Base-by-base conservation (phyloP, 2,797 vertebrate species). In the Sardinella longiceps region DNA sequence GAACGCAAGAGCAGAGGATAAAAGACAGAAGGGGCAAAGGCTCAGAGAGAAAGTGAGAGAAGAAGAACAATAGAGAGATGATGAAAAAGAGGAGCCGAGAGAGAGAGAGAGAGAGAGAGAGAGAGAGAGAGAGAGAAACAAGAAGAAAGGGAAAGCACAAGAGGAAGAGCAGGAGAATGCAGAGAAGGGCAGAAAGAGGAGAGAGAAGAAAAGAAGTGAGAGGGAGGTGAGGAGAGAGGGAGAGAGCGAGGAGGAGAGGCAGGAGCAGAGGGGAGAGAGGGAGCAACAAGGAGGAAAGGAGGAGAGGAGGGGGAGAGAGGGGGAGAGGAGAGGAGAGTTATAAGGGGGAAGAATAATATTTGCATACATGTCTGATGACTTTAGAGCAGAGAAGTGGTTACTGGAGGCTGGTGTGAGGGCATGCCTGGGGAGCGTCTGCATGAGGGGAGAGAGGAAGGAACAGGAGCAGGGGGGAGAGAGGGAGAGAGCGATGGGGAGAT, bases 1-100 rank as follows among this genome's bases (percentile, higher is more conserved):
- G n/a, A n/a, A n/a, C n/a, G n/a, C n/a, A n/a, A 80, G 28, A 81
- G 85, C 90, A 90, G 90, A 92, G 50, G 5, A 30, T 14, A 45
- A 53, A 39, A n/a, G n/a, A n/a, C n/a, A n/a, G n/a, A n/a, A n/a
- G n/a, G n/a, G n/a, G n/a, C n/a, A n/a, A n/a, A n/a, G n/a, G n/a
- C n/a, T n/a, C 11, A 7, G 37, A n/a, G 30, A 80, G 50, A 46
- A 58, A 39, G 80, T 6, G 5, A 74, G 39, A 39, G 33, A 46
- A 25, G 33, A 25, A 77, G n/a, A 58, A 15, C n/a, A n/a, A n/a
- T n/a, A n/a, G n/a, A 46, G 81, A 46, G 58, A 80, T 56, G 58
- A 39, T 39, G 6, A 82, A 82, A 45, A 82, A 80, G 25, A 70
- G 81, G 90, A 82, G 90, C 90, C 90, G 88, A 80, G 90, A 86